A percentile compares a stretch with the other conserved stretches of the same genome.
Conservation (phyloP, 2,797 vertebrate genomes). For the Trachurus trachurus region DNA sequence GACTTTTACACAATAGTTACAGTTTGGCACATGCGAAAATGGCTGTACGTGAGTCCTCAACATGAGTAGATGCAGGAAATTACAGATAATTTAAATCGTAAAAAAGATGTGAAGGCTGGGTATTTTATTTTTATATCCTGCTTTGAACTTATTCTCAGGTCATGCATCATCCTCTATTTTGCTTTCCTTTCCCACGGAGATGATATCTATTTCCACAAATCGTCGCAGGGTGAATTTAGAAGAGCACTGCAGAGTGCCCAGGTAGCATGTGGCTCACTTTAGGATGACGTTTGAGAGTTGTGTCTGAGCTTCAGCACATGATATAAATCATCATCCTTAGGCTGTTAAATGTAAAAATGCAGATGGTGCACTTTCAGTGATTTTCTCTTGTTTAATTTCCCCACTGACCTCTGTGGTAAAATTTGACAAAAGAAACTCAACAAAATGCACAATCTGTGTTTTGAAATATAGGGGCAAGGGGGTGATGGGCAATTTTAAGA, state of each 20-base stretch:
- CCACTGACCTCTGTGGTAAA: constrained; percentile 43
- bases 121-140: constrained; percentile 20
- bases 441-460: constrained; percentile 29
- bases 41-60: not conserved
- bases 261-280: constrained; percentile 25
- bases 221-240: constrained; percentile 24
- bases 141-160: constrained; percentile 9
- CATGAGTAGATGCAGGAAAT: not conserved
- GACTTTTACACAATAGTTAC: not conserved
- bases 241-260: constrained; percentile 3
- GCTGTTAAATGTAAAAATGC: constrained; percentile 47
- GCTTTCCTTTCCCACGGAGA: constrained; percentile 1
- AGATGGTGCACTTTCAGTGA: constrained; percentile 43
- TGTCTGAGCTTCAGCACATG: constrained; percentile 16
- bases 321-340: constrained; percentile 53
- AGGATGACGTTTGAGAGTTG: constrained; percentile 9
- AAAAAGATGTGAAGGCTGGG: not conserved
- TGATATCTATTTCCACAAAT: constrained; percentile 23
- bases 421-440: constrained; percentile 39
- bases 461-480: constrained; percentile 19
- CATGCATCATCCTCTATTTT: constrained; percentile 19
- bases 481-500: constrained; percentile 25
- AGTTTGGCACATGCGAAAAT: not conserved
- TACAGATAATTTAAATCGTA: not conserved
- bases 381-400: constrained; percentile 52